phyloP scores from a whole-genome alignment of 2,888 invertebrate species.

The Oconnorella tubifera region DNA sequence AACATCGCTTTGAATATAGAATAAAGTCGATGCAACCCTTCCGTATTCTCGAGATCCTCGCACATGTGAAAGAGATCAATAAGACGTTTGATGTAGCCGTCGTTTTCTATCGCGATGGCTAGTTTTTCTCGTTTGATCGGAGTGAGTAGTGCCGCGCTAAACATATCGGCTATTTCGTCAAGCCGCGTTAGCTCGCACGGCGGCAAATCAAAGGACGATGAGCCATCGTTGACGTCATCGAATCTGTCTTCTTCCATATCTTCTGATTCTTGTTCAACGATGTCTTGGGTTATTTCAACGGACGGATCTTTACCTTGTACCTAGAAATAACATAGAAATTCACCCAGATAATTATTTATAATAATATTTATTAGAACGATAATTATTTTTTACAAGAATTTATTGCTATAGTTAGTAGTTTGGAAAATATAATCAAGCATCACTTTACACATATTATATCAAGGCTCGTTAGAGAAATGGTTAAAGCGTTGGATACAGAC shows the following conservation, averaged over 20 bases:
- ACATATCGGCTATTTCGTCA: slow-evolving; percentile 83
- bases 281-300: slow-evolving; percentile 85
- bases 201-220: slow-evolving; percentile 89
- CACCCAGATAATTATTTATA: neutral
- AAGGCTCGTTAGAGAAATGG: no score
- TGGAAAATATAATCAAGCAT: no score
- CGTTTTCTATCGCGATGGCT: slow-evolving; percentile 85
- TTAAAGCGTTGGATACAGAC: no score
- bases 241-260: slow-evolving; percentile 68
- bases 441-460: no score
- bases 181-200: slow-evolving; percentile 88
- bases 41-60: slow-evolving; percentile 88
- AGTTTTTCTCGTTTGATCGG: slow-evolving; percentile 90
- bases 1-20: slow-evolving; percentile 99
- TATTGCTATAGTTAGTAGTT: no score
- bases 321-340: slow-evolving; percentile 56
- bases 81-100: slow-evolving; percentile 83
- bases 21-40: slow-evolving; percentile 84
- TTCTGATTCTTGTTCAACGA: slow-evolving; percentile 49
- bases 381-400: no score
- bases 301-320: slow-evolving; percentile 99
- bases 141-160: slow-evolving; percentile 66
- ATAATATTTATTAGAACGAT: neutral
- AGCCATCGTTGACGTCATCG: slow-evolving; percentile 86
- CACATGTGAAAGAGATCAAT: slow-evolving; percentile 93